A percentile compares a stretch with the other conserved stretches of the same genome.
phyloP scores from a whole-genome alignment of 2,797 vertebrate species.

The Oryzias dopingdopingensis region DNA sequence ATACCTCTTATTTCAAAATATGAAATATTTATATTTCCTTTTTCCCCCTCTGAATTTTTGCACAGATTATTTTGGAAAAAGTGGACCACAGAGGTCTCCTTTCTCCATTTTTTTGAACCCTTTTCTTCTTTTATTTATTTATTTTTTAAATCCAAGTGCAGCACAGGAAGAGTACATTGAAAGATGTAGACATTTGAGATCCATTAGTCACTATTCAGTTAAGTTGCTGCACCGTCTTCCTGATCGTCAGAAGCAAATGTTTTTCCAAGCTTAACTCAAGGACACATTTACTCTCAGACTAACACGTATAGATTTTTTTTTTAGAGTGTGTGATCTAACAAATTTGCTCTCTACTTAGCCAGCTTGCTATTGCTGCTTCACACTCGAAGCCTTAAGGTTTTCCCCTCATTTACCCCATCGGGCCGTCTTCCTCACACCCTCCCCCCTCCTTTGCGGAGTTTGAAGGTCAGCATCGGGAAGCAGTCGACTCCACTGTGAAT shows the following conservation, averaged over 20 bases:
- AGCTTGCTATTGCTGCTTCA: slow-evolving; percentile 32
- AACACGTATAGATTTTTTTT: no score
- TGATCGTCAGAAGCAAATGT: slow-evolving; percentile 11
- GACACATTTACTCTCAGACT: background rate
- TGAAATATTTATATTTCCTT: slow-evolving; percentile 65
- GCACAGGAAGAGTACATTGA: slow-evolving; percentile 31
- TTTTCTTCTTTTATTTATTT: background rate
- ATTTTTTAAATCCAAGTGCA: slow-evolving; percentile 26
- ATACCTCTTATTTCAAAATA: slow-evolving; percentile 42
- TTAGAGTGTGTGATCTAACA: no score
- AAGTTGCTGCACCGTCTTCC: slow-evolving; percentile 27
- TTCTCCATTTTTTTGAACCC: no score
- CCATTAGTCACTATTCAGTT: slow-evolving; percentile 54
- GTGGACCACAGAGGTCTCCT: slow-evolving; percentile 6
- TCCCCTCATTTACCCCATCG: slow-evolving; percentile 28
- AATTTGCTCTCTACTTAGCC: slow-evolving; percentile 40
- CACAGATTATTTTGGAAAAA: slow-evolving; percentile 42
- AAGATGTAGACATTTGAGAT: slow-evolving; percentile 50
- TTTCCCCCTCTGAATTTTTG: slow-evolving; percentile 42
- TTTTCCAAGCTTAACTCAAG: background rate
- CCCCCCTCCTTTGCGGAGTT: slow-evolving; percentile 20
- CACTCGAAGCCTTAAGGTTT: slow-evolving; percentile 33
- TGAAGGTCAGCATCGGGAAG: slow-evolving; percentile 60
- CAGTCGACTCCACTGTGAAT: slow-evolving; percentile 47
- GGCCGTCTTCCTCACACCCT: slow-evolving; percentile 1